Evolutionary conservation across 1,140 invertebrate species (phyloP).

Genomic region (Coelopa frigida): DNA sequence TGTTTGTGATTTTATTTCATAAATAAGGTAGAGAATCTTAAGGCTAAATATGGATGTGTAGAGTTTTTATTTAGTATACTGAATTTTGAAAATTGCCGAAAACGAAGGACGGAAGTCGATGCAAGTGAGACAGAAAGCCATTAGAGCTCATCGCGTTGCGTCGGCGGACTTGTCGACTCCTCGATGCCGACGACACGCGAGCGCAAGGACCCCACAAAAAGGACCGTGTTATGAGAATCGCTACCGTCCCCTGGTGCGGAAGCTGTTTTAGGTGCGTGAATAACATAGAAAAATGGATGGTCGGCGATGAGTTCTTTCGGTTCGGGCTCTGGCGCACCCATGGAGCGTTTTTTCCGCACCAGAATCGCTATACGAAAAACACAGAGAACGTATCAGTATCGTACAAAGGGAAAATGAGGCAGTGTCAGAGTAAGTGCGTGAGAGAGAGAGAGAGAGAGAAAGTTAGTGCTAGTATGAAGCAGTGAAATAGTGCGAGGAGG

Average conservation of each 20-base stretch:
- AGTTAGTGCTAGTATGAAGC: not conserved
- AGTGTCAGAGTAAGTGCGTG: conserved; percentile 27
- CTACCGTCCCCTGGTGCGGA: not conserved
- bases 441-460: conserved; percentile 15
- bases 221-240: conserved; percentile 7
- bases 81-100: no score
- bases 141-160: conserved; percentile 9
- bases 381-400: no score
- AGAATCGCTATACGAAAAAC: no score
- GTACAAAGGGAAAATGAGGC: no score
- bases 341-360: conserved; percentile 30
- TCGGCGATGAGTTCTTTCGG: conserved; percentile 28
- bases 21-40: no score
- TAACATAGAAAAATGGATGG: conserved; percentile 37
- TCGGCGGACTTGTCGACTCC: conserved; percentile 19
- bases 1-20: no score
- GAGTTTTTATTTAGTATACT: no score
- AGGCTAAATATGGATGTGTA: no score
- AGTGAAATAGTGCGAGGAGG: not conserved
- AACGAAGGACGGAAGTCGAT: no score
- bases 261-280: conserved; percentile 16
- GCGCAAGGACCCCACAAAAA: conserved; percentile 31
- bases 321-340: conserved; percentile 8
- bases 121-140: not conserved
- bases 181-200: no score